These are phyloP conservation scores for Chamaetylas fuelleborni DNA, from an alignment of 2,113 vertebrate species.

Conservation along the genomic window DNA sequence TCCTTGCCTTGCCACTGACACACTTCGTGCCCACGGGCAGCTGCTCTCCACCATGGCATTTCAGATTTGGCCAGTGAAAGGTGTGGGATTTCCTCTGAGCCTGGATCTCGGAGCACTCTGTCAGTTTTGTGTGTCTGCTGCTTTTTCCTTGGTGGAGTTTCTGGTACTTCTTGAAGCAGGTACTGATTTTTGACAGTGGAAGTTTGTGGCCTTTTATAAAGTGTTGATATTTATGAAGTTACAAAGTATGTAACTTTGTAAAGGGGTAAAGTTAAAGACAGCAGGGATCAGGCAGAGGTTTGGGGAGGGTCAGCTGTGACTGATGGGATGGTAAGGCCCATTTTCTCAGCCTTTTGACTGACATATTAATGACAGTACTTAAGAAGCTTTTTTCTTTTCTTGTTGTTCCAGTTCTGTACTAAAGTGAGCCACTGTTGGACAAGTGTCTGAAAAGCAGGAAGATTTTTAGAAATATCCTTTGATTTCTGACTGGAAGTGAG, in stretches of 20 bases:
- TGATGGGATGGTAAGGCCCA: not conserved
- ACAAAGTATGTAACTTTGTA: not conserved
- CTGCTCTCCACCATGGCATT: not conserved
- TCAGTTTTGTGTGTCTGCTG: not conserved
- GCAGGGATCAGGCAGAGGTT: not conserved
- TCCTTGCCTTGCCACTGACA: not conserved
- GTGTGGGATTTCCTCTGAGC: not conserved
- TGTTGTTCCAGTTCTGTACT: not conserved
- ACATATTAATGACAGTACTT: not conserved
- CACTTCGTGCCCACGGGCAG: not conserved
- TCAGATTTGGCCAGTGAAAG: not conserved
- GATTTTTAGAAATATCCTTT: not conserved
- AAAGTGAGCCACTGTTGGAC: not conserved
- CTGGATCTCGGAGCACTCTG: not conserved
- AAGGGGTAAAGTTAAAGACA: not conserved
- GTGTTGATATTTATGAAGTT: not conserved
- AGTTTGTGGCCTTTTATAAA: not conserved
- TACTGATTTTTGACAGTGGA: not conserved
- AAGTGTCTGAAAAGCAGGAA: not conserved
- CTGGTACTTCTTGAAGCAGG: not conserved
- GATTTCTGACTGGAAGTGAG: slow-evolving; percentile 8
- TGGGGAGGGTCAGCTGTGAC: not conserved
- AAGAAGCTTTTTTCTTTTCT: not conserved
- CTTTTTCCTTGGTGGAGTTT: not conserved
- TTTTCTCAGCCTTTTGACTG: not conserved